phyloP scores from a whole-genome alignment of 2,113 vertebrate species.

The Hoplias malabaricus region DNA sequence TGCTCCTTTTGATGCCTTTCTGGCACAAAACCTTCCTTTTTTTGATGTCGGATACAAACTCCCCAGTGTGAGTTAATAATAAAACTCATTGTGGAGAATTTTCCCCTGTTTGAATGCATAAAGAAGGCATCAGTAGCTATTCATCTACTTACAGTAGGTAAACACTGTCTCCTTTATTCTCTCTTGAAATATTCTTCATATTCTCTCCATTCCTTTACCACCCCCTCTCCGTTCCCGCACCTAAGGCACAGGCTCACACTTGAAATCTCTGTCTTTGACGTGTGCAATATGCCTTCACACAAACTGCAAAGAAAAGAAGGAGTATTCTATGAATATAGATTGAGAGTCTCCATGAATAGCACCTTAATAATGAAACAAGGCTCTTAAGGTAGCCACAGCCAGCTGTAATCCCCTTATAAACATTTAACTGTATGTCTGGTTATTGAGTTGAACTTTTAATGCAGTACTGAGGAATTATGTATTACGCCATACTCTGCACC shows the following conservation, averaged over 20 bases:
- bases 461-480: constrained; percentile 60
- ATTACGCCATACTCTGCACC: constrained; percentile 58
- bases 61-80: neutral
- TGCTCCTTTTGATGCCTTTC: neutral
- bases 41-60: neutral
- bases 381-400: constrained; percentile 66
- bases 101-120: neutral
- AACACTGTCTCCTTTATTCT: neutral
- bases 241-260: neutral
- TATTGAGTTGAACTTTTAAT: constrained; percentile 67
- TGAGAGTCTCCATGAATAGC: constrained; percentile 51
- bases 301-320: constrained; percentile 42
- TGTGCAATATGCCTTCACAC: constrained; percentile 3
- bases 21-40: neutral
- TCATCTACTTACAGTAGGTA: neutral
- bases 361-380: constrained; percentile 68
- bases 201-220: too few species aligned
- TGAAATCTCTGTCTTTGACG: neutral
- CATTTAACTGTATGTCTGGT: constrained; percentile 69
- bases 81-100: neutral
- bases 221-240: too few species aligned
- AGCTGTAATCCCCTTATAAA: constrained; percentile 64
- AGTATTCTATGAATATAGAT: constrained; percentile 33
- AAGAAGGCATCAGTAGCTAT: neutral
- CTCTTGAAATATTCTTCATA: neutral